Evolutionary conservation across 2,113 vertebrate genomes (phyloP), one percentile per base, ranked within the genome.

Genomic region (Cacatua alba): DNA sequence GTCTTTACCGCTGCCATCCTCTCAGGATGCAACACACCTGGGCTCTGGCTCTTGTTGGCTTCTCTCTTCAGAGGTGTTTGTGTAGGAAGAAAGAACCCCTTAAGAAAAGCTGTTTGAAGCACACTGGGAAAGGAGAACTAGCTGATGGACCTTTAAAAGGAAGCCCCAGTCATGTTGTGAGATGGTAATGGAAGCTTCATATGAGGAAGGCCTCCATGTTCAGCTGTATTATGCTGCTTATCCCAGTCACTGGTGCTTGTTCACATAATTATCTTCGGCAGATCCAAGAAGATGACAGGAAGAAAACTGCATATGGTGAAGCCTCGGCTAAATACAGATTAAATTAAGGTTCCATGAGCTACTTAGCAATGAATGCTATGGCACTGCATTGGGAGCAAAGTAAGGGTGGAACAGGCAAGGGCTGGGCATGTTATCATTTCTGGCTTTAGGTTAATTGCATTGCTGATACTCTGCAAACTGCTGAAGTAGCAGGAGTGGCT

Each of bases 401-500:
- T 37, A 67, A 51, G 82, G 82, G 78, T 88, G 76, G 79, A 95
- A 88, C 75, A 86, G 68, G 39, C 43, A 78, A 86, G 79, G 84
- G 76, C n/a, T 95, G 86, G 71, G 89, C 82, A 70, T 33, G 35
- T 81, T 87, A 94, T 86, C 29, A 2, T 86, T 94, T 84, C 87
- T 94, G 68, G 75, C 52, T 35, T 65, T 90, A 80, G 55, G 52
- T 72, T 91, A 95, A 92, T 89, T 91, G 59, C 70, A 53, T 19
- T 88, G 78, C 82, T 89, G 95, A 95, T 94, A 82, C 41, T 91
- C 59, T 69, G 29, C n/a, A 77, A 87, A 85, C 39, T 95, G 95
- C 92, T 96, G 94, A 95, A 6, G 3, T 33, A 86, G 39, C 59
- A 88, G 74, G 69, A 82, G 41, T 29, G 49, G 59, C 67, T 95